Conservation (phyloP, 2,888 invertebrate genomes). For the Aphodius granarius region DNA sequence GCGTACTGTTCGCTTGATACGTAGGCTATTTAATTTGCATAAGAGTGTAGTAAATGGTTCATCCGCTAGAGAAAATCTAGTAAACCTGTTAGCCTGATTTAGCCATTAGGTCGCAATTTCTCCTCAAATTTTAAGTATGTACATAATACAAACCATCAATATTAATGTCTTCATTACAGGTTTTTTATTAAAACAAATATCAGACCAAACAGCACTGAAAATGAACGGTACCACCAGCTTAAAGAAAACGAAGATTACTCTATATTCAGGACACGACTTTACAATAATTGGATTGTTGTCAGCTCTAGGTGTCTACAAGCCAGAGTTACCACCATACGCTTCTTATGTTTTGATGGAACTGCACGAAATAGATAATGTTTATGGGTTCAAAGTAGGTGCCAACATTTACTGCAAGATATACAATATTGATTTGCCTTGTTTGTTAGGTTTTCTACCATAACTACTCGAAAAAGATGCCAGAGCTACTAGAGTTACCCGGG, state of each 20-base stretch:
- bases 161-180: constrained; percentile 6
- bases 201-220: constrained; percentile 15
- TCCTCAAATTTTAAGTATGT: no score
- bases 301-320: constrained; percentile 53
- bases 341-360: constrained; percentile 42
- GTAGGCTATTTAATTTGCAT: no score
- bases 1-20: not conserved
- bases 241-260: constrained; percentile 34
- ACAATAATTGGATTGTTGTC: constrained; percentile 55
- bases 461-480: constrained; percentile 17
- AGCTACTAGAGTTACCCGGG: constrained; percentile 15
- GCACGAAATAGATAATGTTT: constrained; percentile 26
- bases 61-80: constrained; percentile 1
- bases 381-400: constrained; percentile 20
- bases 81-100: not conserved
- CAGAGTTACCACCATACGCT: constrained; percentile 45
- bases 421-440: not conserved
- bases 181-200: constrained; percentile 19
- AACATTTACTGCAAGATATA: not conserved
- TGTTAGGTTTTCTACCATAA: constrained; percentile 22
- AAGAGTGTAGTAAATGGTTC: not conserved
- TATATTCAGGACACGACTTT: constrained; percentile 58
- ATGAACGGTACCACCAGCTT: constrained; percentile 1
- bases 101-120: no score
- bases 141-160: not conserved